Conservation (phyloP, 2,888 invertebrate species). For the Cenopis cana region DNA sequence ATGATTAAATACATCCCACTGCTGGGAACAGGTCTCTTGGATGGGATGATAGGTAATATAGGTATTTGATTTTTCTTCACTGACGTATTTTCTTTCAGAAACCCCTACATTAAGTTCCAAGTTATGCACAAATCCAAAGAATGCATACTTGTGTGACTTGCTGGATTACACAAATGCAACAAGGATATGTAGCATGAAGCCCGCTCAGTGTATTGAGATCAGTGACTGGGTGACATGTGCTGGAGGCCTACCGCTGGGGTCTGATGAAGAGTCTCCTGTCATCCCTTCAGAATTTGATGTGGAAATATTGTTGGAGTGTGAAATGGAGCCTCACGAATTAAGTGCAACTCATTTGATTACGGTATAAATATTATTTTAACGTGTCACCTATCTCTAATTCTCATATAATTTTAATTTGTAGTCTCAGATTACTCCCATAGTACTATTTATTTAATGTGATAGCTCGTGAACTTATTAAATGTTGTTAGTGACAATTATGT, state of each 20-base stretch:
- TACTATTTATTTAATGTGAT: no score
- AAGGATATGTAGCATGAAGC: conserved; percentile 80
- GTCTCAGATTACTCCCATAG: no score
- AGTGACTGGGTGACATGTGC: conserved; percentile 78
- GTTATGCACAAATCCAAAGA: conserved; percentile 82
- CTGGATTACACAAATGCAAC: conserved; percentile 79
- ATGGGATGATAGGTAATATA: neutral
- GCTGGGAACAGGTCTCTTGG: neutral
- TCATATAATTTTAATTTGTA: no score
- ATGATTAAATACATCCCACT: neutral
- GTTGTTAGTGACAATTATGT: no score
- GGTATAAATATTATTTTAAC: conserved; percentile 53
- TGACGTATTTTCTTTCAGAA: conserved; percentile 65
- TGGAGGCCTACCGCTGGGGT: conserved; percentile 74
- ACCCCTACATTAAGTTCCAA: conserved; percentile 82
- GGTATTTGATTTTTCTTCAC: neutral
- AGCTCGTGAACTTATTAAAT: no score
- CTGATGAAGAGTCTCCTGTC: conserved; percentile 63
- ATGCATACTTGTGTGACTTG: conserved; percentile 87
- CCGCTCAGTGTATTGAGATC: conserved; percentile 76
- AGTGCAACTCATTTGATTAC: conserved; percentile 61
- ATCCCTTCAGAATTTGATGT: conserved; percentile 68
- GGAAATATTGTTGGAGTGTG: conserved; percentile 78
- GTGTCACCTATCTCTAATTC: no score
- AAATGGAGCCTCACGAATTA: conserved; percentile 75